Base-by-base conservation (phyloP, 1,140 invertebrate species). In the Drosophila ogumai region DNA sequence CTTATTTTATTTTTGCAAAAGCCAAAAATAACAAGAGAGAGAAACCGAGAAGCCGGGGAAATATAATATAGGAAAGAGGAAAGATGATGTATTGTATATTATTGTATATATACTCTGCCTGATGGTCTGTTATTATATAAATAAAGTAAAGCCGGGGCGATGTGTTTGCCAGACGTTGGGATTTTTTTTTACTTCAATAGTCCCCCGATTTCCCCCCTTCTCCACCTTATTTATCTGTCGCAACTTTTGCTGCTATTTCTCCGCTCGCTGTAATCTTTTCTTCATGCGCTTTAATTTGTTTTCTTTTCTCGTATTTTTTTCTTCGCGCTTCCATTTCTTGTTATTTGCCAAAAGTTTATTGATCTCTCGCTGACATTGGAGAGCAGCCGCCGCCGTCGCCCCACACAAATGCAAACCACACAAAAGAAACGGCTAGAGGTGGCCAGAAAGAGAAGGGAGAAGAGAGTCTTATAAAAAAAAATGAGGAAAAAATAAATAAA, bases 321-420 rank as follows among this genome's bases (percentile, higher is more conserved):
- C 28, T 50, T 59, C 36, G 63, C 61, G 80, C 66, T 85, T 85
- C 82, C 82, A 82, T 88, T 88, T 87, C 80, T 88, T 88, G 84
- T 90, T 87, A 82, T 87, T 87, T 87, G 84, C 84, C 84, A 90
- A 87, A 87, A 87, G 84, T 87, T 87, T 87, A 87, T 87, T 87
- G 84, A 87, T 87, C 84, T 87, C 79, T 64, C 32, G 68, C 77
- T 85, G 68, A 68, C 84, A 68, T 71, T 82, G 84, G 59, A 75
- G 68, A 55, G 74, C 31, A 22, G 19, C 9, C 22, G 22, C 22
- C 22, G 22, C 22, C 41, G 28, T 32, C 49, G 31, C 32, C 50
- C 15, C 46, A 58, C 32, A 57, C 71, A 75, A 22, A 57, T 43
- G 44, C 54, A 43, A 52, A 46, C 32, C 19, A 49, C 44, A 76